Evolutionary conservation across 2,113 vertebrate species (phyloP).

Genomic region (Tautogolabrus adspersus): DNA sequence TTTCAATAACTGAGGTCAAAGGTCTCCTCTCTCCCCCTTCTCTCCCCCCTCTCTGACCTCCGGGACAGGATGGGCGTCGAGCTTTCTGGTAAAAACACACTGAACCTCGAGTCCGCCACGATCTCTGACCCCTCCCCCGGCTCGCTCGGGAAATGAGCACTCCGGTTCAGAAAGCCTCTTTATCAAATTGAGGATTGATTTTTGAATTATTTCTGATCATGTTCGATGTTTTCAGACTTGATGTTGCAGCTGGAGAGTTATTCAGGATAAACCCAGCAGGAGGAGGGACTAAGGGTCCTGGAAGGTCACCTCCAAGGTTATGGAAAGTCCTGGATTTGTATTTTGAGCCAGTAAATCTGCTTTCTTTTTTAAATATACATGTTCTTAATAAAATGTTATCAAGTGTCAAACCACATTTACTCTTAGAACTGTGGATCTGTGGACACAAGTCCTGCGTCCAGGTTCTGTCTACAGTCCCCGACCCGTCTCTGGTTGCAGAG

Average conservation of each 20-base stretch:
- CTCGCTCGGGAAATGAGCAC: constrained; percentile 40
- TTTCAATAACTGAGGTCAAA: constrained; percentile 50
- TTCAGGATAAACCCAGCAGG: not conserved
- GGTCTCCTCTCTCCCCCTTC: constrained; percentile 39
- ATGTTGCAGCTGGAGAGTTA: too few relatives aligned
- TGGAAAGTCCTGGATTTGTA: not conserved
- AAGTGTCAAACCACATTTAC: too few relatives aligned
- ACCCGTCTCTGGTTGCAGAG: too few relatives aligned
- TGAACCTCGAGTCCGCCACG: constrained; percentile 34
- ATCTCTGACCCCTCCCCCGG: constrained; percentile 37
- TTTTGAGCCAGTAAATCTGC: too few relatives aligned
- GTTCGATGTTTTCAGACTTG: not conserved
- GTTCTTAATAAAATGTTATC: too few relatives aligned
- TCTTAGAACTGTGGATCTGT: too few relatives aligned
- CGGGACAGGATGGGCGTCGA: constrained; percentile 67
- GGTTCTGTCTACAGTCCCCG: too few relatives aligned
- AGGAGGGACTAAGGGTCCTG: not conserved
- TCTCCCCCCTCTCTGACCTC: constrained; percentile 3
- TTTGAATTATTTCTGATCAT: not conserved
- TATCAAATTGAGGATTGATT: not conserved
- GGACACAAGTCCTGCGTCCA: too few relatives aligned
- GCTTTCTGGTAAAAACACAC: constrained; percentile 14
- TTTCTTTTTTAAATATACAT: too few relatives aligned
- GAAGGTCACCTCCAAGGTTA: not conserved
- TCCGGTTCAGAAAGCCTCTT: not conserved